Percentiles rank a stretch among this genome's conserved stretches.
These are phyloP conservation scores for Mastomys natalensis DNA, from an alignment of 2,113 vertebrate species.

Conservation along the genomic window DNA sequence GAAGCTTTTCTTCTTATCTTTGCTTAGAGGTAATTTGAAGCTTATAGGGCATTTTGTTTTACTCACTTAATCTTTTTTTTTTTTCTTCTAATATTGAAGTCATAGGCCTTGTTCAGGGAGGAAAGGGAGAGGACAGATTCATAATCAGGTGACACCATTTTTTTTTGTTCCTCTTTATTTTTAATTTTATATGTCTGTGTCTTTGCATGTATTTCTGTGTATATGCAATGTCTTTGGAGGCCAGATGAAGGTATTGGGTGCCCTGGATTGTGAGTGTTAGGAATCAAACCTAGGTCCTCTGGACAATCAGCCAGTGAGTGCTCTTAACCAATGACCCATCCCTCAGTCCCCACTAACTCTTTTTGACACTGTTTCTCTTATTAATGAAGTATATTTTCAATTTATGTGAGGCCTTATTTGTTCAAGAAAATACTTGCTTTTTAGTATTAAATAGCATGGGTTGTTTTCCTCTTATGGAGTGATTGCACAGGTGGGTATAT, in stretches of 20 bases:
- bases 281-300: not conserved
- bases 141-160: constrained; percentile 7
- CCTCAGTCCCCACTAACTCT: not conserved
- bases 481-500: not conserved
- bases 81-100: not conserved
- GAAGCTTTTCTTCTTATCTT: constrained; percentile 1
- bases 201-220: not conserved
- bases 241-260: not conserved
- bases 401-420: constrained; percentile 39
- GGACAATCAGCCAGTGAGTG: not conserved
- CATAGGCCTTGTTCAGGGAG: not conserved
- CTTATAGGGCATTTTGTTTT: not conserved
- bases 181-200: not conserved
- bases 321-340: not conserved
- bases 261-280: not conserved
- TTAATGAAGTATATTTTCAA: not conserved
- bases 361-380: not conserved
- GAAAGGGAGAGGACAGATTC: not conserved
- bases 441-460: not conserved
- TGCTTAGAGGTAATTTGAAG: constrained; percentile 40
- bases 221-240: not conserved
- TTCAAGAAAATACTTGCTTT: constrained; percentile 26
- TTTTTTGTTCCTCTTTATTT: not conserved
- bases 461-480: not conserved
- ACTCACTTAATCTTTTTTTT: not conserved